Evolutionary conservation across 2,113 vertebrate species (phyloP), one percentile per base, ranked within the genome.

Genomic region (Tretioscincus oriximinensis): DNA sequence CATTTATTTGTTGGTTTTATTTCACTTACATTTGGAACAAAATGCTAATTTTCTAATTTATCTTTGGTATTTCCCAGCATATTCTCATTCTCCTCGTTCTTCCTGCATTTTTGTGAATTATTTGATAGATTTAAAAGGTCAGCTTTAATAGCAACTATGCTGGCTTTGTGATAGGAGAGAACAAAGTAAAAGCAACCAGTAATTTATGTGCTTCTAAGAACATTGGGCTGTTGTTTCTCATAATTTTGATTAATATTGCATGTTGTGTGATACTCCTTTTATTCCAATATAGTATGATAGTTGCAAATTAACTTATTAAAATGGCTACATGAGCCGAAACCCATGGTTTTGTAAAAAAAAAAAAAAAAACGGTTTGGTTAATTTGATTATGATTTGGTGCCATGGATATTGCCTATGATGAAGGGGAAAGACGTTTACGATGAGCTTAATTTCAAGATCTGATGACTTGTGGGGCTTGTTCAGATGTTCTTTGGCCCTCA

Each of bases 11-110:
- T 63, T 72, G 45, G 70, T 66, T 65, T 84, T 70, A 29, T 80
- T 28, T 67, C 16, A 69, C 69, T 78, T 65, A 72, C 64, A 63
- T 0, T 80, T 74, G 82, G 41, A 28, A 78, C 29, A 76, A 28
- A 76, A 65, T 64, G 66, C 60, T 12, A 69, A 18, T 35, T 82
- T 82, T 82, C 74, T 71, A 70, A 72, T 78, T 77, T 63, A 64
- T 77, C 45, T 65, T 64, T 35, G 64, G 51, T 29, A 41, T 58
- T 67, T 75, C 65, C n/a, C 60, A 72, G 10, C 60, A 49, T 49
- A 77, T 77, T 71, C 29, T 9, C 45, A 77, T 76, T 60, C 24
- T 10, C 47, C 76, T 77, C 61, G 71, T 29, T 63, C 45, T 49
- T 71, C 54, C 58, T 71, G 74, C 9, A 20, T 82, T 77, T 68